Evolutionary conservation across 1,140 invertebrate species (phyloP), one percentile per base, ranked within the genome.

Genomic region (Eumaeus atala): DNA sequence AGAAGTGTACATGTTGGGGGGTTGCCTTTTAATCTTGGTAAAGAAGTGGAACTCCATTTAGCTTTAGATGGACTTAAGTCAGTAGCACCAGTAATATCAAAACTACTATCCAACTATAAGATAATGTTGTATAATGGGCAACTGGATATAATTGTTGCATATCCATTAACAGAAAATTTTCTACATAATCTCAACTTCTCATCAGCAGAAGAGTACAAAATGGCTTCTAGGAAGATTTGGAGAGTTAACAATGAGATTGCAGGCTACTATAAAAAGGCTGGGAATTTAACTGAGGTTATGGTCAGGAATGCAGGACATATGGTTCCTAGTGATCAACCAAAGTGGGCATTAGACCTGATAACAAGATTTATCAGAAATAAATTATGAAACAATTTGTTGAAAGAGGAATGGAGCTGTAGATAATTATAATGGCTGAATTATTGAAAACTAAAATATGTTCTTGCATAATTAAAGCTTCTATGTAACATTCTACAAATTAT

Each of bases 1-100:
- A 84, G 80, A 28, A 91, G 92, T 9, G 91, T 97, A 40, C 95
- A 97, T 76, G 95, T 97, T 0, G 95, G 96, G 0, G 93, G 94
- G 51, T 72, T 89, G 12, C 88, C 92, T 0, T 96, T 93, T 75
- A 88, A 93, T 61, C 83, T 89, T 63, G 81, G 78, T 9, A 16
- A 14, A 0, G 55, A 70, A 14, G 54, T 69, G 47, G 83, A 84
- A 1, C 67, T 72, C 12, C 58, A 67, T 59, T 64, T 86, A 56
- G 59, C 63, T n/a, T 38, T 48, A 18, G 83, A 86, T 54, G 65
- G 81, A 3, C 42, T 84, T 8, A 67, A 83, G 58, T 84, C 83
- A 12, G 78, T 84, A 0, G 73, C 79, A 16, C 56, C 70, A 36
- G 37, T 57, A 9, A 60, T 85, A 34, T 51, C 67, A 10, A 54